phyloP scores from a whole-genome alignment of 1,140 invertebrate species.

The Drosophila ogumai region DNA sequence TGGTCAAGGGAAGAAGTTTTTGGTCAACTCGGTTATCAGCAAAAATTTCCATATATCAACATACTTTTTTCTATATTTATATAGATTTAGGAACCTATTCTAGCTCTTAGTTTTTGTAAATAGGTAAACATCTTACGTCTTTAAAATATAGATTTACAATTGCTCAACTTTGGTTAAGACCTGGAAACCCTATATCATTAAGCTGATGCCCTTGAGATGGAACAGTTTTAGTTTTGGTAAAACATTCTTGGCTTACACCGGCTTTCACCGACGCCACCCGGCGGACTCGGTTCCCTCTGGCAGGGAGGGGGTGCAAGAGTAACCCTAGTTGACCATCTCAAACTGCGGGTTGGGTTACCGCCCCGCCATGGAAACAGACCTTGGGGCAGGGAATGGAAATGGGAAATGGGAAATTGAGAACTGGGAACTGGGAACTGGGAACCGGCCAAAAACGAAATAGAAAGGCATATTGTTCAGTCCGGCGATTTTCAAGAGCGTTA shows the following conservation, averaged over 20 bases:
- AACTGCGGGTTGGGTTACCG: conserved; percentile 19
- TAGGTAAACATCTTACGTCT: no score
- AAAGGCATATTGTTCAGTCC: conserved; percentile 59
- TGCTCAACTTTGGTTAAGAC: background rate
- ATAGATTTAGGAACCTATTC: background rate
- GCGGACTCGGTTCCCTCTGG: background rate
- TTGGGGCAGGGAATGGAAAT: conserved; percentile 40
- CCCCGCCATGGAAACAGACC: conserved; percentile 43
- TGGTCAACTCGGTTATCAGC: background rate
- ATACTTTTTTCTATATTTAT: background rate
- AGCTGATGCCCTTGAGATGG: background rate
- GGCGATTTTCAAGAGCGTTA: conserved; percentile 61
- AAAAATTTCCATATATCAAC: background rate
- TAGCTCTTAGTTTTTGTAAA: no score
- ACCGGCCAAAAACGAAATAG: conserved; percentile 44
- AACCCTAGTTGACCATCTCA: conserved; percentile 1
- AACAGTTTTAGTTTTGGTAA: background rate
- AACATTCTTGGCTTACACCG: background rate
- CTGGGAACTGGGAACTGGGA: background rate
- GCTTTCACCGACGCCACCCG: conserved; percentile 2
- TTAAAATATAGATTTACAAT: background rate
- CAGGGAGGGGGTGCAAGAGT: background rate
- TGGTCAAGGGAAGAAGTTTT: background rate
- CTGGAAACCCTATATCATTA: background rate
- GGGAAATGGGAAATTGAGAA: conserved; percentile 4